A percentile compares a stretch with the other conserved stretches of the same genome.
Evolutionary conservation across 2,888 invertebrate genomes (phyloP).

Genomic region (Rhagonycha lutea): DNA sequence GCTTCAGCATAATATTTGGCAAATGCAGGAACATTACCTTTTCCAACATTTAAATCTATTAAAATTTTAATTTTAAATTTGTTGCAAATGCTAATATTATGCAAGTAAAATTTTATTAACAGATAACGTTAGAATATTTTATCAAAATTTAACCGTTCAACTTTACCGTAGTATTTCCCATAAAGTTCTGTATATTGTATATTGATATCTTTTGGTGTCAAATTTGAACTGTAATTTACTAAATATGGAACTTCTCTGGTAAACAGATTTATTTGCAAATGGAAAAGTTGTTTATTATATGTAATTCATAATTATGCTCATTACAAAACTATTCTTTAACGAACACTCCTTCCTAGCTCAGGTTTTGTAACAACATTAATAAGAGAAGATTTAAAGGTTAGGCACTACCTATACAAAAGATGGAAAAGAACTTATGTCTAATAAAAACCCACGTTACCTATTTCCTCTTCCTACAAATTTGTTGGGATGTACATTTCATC

Average conservation of each 20-base stretch:
- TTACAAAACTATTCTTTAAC: slow-evolving; percentile 14
- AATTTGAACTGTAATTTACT: background rate
- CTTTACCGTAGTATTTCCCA: background rate
- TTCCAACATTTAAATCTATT: background rate
- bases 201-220: background rate
- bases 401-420: slow-evolving; percentile 6
- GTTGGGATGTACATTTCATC: slow-evolving; percentile 26
- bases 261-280: background rate
- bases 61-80: background rate
- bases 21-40: background rate
- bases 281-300: background rate
- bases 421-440: slow-evolving; percentile 36
- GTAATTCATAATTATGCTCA: background rate
- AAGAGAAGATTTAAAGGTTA: slow-evolving; percentile 32
- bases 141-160: background rate
- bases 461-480: slow-evolving; percentile 36
- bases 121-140: background rate
- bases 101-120: background rate
- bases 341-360: slow-evolving; percentile 10
- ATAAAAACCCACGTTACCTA: slow-evolving; percentile 30
- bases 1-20: background rate
- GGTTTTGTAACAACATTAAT: slow-evolving; percentile 31
- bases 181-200: background rate
- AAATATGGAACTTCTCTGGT: background rate
- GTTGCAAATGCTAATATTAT: background rate